Percentiles rank a stretch among this genome's conserved stretches.
phyloP scores from a whole-genome alignment of 1,140 invertebrate genomes.

The Dendrolimus kikuchii region DNA sequence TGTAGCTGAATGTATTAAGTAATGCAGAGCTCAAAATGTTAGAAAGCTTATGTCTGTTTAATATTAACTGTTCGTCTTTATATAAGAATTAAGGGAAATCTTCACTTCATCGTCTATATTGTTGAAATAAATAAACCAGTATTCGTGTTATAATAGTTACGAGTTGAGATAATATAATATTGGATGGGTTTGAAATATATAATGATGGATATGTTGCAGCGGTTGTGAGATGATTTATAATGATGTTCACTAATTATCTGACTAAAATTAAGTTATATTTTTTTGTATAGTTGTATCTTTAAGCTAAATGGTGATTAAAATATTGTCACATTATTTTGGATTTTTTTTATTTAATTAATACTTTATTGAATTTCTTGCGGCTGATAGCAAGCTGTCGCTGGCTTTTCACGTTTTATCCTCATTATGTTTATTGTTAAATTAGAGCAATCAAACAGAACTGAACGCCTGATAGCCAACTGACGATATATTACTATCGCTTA shows the following conservation, averaged over 20 bases:
- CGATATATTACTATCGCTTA: no score
- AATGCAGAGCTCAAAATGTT: no score
- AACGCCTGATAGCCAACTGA: no score
- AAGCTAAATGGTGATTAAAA: constrained; percentile 62
- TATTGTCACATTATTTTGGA: constrained; percentile 41
- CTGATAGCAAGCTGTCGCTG: no score
- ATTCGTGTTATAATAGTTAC: constrained; percentile 7
- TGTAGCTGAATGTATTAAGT: no score
- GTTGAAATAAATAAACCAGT: constrained; percentile 10
- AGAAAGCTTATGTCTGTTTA: no score
- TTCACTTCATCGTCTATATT: background rate
- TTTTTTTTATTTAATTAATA: constrained; percentile 25
- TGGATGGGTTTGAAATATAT: constrained; percentile 50
- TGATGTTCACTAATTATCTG: constrained; percentile 68
- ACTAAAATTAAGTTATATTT: constrained; percentile 67
- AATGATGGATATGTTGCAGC: constrained; percentile 53
- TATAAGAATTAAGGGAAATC: no score
- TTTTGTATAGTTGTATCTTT: constrained; percentile 59
- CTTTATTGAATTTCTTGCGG: no score
- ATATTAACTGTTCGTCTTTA: no score
- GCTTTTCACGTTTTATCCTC: no score
- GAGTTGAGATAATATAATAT: constrained; percentile 32
- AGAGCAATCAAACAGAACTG: no score
- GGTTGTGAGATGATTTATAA: constrained; percentile 71
- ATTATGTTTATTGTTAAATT: no score